Conservation (phyloP, 2,888 invertebrate genomes). For the Thereva nobilitata region DNA sequence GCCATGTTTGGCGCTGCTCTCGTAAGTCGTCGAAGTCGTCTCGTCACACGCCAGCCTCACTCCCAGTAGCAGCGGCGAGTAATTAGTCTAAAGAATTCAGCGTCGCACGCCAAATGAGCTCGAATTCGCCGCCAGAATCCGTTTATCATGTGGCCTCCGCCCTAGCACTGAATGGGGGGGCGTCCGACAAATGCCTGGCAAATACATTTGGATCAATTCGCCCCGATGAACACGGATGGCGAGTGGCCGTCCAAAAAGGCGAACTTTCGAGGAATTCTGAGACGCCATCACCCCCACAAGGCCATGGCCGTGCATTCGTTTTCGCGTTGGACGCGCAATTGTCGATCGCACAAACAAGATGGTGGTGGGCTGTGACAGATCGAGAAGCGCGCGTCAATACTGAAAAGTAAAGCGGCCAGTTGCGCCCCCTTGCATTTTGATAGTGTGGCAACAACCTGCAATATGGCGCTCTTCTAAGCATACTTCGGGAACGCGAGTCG, state of each 20-base stretch:
- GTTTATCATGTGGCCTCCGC: constrained; percentile 1
- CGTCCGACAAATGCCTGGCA: background rate
- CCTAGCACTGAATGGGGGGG: background rate
- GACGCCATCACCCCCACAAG: background rate
- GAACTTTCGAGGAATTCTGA: background rate
- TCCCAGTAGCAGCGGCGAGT: background rate
- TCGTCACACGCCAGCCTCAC: background rate
- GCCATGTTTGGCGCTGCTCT: background rate
- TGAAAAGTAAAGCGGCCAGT: background rate
- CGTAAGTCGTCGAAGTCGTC: background rate
- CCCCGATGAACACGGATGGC: background rate
- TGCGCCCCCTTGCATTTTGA: background rate
- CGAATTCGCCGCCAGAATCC: constrained; percentile 1
- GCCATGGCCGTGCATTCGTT: background rate
- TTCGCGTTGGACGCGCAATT: too few species aligned
- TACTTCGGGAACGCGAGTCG: constrained; percentile 5
- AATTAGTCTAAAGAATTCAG: constrained; percentile 7
- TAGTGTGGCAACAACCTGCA: background rate
- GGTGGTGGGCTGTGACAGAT: constrained; percentile 3
- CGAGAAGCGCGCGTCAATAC: background rate
- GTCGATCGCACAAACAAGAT: too few species aligned
- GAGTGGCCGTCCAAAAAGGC: background rate
- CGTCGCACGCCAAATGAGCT: constrained; percentile 10
- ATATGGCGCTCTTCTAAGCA: background rate
- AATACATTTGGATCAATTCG: background rate